Conservation (phyloP, 1,140 invertebrate species). For the Heliconius hermathena region DNA sequence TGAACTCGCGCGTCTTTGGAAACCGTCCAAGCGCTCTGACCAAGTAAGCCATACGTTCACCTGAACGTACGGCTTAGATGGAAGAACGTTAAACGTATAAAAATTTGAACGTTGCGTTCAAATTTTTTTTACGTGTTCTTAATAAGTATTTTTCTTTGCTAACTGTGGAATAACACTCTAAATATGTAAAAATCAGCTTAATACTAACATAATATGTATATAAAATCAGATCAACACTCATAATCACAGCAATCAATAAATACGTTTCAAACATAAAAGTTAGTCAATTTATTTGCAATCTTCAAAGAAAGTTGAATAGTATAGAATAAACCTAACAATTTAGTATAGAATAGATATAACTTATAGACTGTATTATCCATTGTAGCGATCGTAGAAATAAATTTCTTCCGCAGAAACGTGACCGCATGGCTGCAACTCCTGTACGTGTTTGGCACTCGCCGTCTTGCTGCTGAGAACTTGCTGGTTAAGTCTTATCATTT, state of each 20-base stretch:
- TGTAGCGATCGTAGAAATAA: constrained; percentile 19
- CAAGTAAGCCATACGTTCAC: too few relatives aligned
- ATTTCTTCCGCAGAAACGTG: constrained; percentile 16
- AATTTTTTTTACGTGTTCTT: too few relatives aligned
- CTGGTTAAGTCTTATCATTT: constrained; percentile 12
- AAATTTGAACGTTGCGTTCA: too few relatives aligned
- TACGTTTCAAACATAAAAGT: neutral
- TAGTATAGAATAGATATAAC: constrained; percentile 19
- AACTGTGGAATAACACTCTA: too few relatives aligned
- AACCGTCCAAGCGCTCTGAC: too few relatives aligned
- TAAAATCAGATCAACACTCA: neutral
- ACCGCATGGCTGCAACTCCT: constrained; percentile 18
- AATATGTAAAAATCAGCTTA: too few relatives aligned
- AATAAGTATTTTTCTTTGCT: too few relatives aligned
- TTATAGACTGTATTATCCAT: constrained; percentile 19
- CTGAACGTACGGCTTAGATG: too few relatives aligned
- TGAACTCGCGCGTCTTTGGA: too few relatives aligned
- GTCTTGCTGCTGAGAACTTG: constrained; percentile 12
- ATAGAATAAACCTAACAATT: constrained; percentile 11
- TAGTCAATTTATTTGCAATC: neutral
- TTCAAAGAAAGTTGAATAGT: constrained; percentile 1
- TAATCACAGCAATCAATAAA: neutral
- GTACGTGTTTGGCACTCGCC: constrained; percentile 19
- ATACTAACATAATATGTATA: too few relatives aligned
- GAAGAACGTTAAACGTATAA: too few relatives aligned